Evolutionary conservation across 2,797 vertebrate species (phyloP).

Genomic region (Mormyrops attenuatus): DNA sequence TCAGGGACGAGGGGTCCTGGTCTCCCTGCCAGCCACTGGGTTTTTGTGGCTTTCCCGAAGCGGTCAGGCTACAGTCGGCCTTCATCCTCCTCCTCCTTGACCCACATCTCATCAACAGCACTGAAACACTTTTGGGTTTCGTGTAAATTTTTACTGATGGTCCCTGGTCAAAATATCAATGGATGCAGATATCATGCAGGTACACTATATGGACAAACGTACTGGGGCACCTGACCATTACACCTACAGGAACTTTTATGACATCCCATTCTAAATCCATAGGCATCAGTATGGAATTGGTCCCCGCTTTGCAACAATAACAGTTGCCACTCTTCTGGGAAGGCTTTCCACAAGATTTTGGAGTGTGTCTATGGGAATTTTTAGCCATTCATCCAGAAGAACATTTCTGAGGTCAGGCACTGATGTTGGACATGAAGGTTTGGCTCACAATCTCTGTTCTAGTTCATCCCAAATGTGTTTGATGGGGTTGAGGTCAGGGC

Average conservation of each 20-base stretch:
- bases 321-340: background rate
- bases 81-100: background rate
- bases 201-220: background rate
- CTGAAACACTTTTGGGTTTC: background rate
- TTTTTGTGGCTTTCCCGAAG: background rate
- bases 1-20: background rate
- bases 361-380: background rate
- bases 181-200: background rate
- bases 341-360: background rate
- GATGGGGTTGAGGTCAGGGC: background rate
- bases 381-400: background rate
- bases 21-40: background rate
- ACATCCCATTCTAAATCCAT: background rate
- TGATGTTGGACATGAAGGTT: background rate
- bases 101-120: background rate
- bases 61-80: background rate
- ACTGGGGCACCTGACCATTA: background rate
- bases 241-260: background rate
- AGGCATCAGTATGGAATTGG: background rate
- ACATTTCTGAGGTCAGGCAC: background rate
- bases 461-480: background rate
- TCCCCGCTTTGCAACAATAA: background rate
- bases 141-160: background rate
- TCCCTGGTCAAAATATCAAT: background rate
- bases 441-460: background rate